A percentile compares a stretch with the other conserved stretches of the same genome.
These are phyloP conservation scores for Chironomus tentans DNA, from an alignment of 2,888 invertebrate species.

Conservation along the genomic window DNA sequence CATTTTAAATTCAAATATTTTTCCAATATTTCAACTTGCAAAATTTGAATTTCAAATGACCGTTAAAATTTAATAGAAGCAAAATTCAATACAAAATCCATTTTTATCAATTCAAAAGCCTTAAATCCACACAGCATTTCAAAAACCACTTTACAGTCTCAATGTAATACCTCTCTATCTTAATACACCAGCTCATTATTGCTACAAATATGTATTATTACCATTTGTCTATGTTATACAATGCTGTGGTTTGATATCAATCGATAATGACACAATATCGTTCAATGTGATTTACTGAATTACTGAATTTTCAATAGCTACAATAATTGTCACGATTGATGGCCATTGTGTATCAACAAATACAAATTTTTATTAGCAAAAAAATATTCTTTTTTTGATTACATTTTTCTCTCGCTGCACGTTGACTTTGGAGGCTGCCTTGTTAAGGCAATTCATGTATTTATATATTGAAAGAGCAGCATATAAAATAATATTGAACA, in stretches of 20 bases:
- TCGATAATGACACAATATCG: neutral
- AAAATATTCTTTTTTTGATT: neutral
- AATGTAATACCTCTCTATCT: too few species aligned
- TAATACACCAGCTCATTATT: too few species aligned
- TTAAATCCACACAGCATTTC: too few species aligned
- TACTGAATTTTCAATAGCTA: neutral
- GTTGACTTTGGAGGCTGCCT: neutral
- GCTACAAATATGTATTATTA: neutral
- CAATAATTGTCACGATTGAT: neutral
- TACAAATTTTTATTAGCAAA: neutral
- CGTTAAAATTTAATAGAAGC: too few species aligned
- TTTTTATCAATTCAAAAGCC: too few species aligned
- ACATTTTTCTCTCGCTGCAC: neutral
- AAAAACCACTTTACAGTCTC: too few species aligned
- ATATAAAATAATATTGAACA: neutral
- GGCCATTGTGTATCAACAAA: neutral
- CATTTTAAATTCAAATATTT: too few species aligned
- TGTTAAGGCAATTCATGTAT: neutral
- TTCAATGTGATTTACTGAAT: neutral
- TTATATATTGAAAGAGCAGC: neutral
- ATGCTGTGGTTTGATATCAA: neutral
- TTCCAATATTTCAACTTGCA: too few species aligned
- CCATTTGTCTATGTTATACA: neutral
- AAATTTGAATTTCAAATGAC: too few species aligned
- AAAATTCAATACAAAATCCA: too few species aligned